Percentiles rank a stretch among this genome's conserved stretches.
phyloP scores from a whole-genome alignment of 1,140 invertebrate species.

The Ditylenchus dipsaci region DNA sequence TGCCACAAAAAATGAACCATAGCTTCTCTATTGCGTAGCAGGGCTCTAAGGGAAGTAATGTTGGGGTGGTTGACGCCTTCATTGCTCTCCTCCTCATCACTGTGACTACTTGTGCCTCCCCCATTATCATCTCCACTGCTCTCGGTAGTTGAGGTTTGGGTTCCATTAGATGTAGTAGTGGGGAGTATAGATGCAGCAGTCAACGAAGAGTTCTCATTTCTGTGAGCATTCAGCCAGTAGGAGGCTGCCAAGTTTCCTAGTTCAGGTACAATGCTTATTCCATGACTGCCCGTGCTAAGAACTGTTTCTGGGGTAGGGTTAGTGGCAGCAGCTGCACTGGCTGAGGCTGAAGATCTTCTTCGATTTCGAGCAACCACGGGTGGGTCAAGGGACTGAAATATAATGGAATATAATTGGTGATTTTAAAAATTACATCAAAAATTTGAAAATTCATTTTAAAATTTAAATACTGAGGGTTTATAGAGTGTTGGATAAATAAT shows the following conservation, averaged over 20 bases:
- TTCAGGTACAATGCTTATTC: background rate
- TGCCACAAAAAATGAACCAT: background rate
- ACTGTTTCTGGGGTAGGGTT: background rate
- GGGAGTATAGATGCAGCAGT: background rate
- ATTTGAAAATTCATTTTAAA: no score
- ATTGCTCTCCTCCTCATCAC: background rate
- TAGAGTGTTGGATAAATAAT: no score
- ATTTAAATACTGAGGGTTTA: no score
- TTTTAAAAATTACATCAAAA: no score
- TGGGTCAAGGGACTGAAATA: background rate
- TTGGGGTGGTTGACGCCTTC: background rate
- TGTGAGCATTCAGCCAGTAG: background rate
- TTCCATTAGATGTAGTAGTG: no score
- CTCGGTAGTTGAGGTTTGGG: no score
- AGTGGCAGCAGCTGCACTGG: background rate
- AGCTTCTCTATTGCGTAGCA: conserved; percentile 2
- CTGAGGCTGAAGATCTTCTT: background rate
- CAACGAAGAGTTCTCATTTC: background rate
- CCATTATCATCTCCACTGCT: background rate
- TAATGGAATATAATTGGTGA: background rate
- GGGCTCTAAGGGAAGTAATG: background rate
- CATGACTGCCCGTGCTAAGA: background rate
- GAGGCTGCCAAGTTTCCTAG: background rate
- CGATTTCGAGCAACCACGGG: background rate
- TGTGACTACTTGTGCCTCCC: background rate